A percentile compares a stretch with the other conserved stretches of the same genome.
phyloP scores from a whole-genome alignment of 1,140 invertebrate genomes.

The Paraescarpia echinospica region DNA sequence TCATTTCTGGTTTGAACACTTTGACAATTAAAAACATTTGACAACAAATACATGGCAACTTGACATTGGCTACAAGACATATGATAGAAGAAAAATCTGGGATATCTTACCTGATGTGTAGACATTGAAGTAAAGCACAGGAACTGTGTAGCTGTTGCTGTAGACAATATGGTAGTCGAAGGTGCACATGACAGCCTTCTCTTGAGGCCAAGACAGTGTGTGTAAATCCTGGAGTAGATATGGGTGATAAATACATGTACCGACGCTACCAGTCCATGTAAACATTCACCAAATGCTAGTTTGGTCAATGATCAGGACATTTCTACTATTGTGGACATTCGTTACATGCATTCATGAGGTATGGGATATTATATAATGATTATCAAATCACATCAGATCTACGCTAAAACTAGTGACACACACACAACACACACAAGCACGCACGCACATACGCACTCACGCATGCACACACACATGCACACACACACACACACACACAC shows the following conservation, averaged over 20 bases:
- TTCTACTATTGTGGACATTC: no score
- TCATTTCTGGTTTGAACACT: background rate
- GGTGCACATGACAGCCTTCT: background rate
- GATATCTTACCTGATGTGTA: conserved; percentile 53
- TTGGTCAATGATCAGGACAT: no score
- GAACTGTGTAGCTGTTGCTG: conserved; percentile 64
- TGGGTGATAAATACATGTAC: background rate
- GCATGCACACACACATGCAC: background rate
- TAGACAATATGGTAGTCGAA: conserved; percentile 57
- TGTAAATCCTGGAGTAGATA: background rate
- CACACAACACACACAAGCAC: background rate
- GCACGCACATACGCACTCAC: background rate
- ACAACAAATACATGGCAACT: background rate
- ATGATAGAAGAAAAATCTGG: background rate
- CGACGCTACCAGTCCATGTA: no score
- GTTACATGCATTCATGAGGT: no score
- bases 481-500: background rate
- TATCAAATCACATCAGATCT: no score
- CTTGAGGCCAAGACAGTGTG: background rate
- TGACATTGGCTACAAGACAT: background rate
- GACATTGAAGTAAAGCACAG: conserved; percentile 64
- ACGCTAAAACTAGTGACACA: no score
- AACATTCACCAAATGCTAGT: no score
- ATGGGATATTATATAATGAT: no score
- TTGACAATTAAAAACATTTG: background rate